Percentiles rank a stretch among this genome's conserved stretches.
Conservation (phyloP, 2,888 invertebrate species). For the Argyra leucocephala region DNA sequence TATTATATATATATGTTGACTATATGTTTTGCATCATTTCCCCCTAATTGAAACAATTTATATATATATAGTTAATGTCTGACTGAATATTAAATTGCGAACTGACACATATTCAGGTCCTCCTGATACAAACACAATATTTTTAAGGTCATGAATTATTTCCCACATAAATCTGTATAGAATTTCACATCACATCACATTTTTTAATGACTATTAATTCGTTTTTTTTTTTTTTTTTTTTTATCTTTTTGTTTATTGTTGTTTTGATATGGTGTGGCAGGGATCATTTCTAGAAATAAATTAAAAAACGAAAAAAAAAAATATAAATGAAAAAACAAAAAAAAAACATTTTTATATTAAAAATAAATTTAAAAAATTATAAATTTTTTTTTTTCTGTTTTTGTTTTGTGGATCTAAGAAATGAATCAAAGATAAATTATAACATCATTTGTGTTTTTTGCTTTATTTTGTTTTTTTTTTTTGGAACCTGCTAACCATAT, state of each 20-base stretch:
- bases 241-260: too few relatives aligned
- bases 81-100: too few relatives aligned
- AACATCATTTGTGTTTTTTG: too few relatives aligned
- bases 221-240: not conserved
- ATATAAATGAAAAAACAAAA: not conserved
- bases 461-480: too few relatives aligned
- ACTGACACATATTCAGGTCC: too few relatives aligned
- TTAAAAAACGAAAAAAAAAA: not conserved
- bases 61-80: too few relatives aligned
- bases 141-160: constrained; percentile 3
- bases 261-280: not conserved
- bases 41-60: too few relatives aligned
- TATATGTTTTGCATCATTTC: too few relatives aligned
- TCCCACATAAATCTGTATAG: not conserved
- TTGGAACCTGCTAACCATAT: constrained; percentile 1
- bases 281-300: not conserved
- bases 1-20: too few relatives aligned
- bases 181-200: not conserved
- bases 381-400: too few relatives aligned
- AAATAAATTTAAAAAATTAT: not conserved
- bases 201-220: not conserved
- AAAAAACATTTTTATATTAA: not conserved
- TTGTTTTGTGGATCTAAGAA: not conserved
- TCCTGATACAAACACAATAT: too few relatives aligned
- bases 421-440: not conserved